Base-by-base conservation (phyloP, 2,797 vertebrate species). In the Lepilemur septentrionalis region DNA sequence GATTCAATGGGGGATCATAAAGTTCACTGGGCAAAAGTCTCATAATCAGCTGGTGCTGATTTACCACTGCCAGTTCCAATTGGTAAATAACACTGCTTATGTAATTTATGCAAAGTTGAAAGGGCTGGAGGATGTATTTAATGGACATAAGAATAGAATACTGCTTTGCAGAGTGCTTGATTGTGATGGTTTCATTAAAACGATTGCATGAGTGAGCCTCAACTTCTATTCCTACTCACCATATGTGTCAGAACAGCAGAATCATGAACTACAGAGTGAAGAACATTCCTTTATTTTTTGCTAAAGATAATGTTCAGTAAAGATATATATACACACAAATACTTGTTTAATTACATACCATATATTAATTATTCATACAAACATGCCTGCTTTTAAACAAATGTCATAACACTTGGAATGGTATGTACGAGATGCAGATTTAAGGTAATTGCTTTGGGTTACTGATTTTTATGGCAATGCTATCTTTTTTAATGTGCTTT, bases 21-120 rank as follows among this genome's bases (percentile, higher is more conserved):
- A 94, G 87, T 94, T 97, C 97, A 98, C 86, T 97, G 96, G 94
- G 97, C 97, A 98, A 98, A 98, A 97, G 97, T 97, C 89, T 94
- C 96, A 89, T 97, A 96, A 98, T 98, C 97, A 97, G 96, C 97
- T 61, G 20, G 84, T 92, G 91, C 97, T 98, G 97, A 98, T 98
- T 98, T 98, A 97, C 94, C 0, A n/a, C 97, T 98, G 96, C 87
- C 91, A 92, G 92, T 92, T 98, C 97, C 93, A 97, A 95, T 91
- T 96, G 97, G 69, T 96, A 97, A 98, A 96, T 96, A 97, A 97
- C 96, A 96, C 91, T 91, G 96, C 94, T 91, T 96, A 78, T 80
- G 95, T 79, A 94, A 96, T 88, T 96, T 96, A 95, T 93, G 69
- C 96, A 96, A 88, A 97, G 76, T 80, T 94, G 70, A 95, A 96